Conservation (phyloP, 2,797 vertebrate species). For the Spondyliosoma cantharus region DNA sequence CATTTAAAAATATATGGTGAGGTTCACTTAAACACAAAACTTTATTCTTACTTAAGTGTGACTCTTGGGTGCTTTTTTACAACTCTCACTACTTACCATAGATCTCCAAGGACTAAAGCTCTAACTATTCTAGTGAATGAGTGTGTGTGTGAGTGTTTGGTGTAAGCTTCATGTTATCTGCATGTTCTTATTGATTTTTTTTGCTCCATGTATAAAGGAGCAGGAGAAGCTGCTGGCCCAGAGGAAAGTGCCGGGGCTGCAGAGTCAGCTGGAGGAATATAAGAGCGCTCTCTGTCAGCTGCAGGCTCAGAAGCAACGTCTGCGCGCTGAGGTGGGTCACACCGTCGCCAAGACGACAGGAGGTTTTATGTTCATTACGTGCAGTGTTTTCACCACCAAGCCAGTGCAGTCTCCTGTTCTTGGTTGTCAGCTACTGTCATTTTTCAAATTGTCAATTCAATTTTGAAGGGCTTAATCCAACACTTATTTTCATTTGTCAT, state of each 20-base stretch:
- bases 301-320: constrained; percentile 88
- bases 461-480: not conserved
- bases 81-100: too few species aligned
- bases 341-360: constrained; percentile 58
- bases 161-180: not conserved
- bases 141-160: not conserved
- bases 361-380: not conserved
- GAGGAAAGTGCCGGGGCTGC: constrained; percentile 86
- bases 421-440: not conserved
- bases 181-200: not conserved
- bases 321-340: constrained; percentile 90
- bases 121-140: too few species aligned
- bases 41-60: too few species aligned
- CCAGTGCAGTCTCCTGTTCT: not conserved
- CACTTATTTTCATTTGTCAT: not conserved
- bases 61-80: too few species aligned
- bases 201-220: constrained; percentile 70
- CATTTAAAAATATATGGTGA: too few species aligned
- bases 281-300: constrained; percentile 92
- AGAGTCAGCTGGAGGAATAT: constrained; percentile 91
- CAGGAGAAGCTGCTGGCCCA: constrained; percentile 91
- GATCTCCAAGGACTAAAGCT: not conserved
- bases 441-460: not conserved
- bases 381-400: not conserved
- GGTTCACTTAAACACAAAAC: too few species aligned